phyloP scores from a whole-genome alignment of 2,888 invertebrate species.

The Lasioglossum leucozonium region DNA sequence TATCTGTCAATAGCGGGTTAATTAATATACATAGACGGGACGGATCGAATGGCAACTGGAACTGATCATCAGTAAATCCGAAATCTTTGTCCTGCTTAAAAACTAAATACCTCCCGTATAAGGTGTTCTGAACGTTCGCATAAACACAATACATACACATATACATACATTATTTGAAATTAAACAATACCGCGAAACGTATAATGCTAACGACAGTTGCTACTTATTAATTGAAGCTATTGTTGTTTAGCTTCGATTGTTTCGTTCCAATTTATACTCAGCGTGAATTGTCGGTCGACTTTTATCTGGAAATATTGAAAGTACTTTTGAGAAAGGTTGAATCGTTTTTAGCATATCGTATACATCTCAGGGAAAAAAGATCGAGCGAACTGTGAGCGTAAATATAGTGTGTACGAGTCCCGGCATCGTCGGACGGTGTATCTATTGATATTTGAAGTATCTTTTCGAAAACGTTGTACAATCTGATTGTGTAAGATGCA shows the following conservation, averaged over 20 bases:
- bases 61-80: constrained; percentile 4
- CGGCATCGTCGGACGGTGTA: constrained; percentile 46
- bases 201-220: not conserved
- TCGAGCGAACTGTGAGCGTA: not conserved
- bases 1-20: too few relatives aligned
- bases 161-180: not conserved
- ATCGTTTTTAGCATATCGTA: constrained; percentile 8
- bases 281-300: not conserved
- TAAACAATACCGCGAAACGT: constrained; percentile 15
- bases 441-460: constrained; percentile 38
- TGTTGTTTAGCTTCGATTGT: constrained; percentile 33
- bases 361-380: not conserved
- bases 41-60: constrained; percentile 8
- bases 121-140: constrained; percentile 3
- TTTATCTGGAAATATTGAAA: constrained; percentile 18
- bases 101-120: constrained; percentile 24
- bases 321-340: not conserved
- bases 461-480: constrained; percentile 30
- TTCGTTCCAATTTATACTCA: constrained; percentile 26
- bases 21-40: constrained; percentile 15
- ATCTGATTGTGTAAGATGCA: constrained; percentile 73
- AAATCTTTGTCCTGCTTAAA: constrained; percentile 4
- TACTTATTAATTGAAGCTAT: not conserved
- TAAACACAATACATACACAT: constrained; percentile 3
- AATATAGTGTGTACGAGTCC: constrained; percentile 33